These are phyloP conservation scores for Philhelius pedissequus DNA, from an alignment of 2,888 invertebrate species.

Conservation along the genomic window DNA sequence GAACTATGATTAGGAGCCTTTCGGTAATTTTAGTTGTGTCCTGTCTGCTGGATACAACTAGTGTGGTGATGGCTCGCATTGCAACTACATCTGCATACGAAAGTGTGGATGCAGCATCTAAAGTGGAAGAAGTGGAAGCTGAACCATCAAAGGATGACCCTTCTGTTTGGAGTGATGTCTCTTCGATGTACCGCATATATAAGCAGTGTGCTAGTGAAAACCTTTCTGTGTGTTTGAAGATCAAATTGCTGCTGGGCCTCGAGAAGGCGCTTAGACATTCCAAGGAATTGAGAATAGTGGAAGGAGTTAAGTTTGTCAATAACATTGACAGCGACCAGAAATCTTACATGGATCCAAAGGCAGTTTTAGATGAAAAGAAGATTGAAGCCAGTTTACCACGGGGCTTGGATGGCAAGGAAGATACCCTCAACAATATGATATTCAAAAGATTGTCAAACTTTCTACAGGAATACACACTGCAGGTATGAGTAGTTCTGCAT, in stretches of 20 bases:
- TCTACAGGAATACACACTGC: constrained; percentile 88
- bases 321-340: constrained; percentile 77
- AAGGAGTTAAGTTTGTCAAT: constrained; percentile 88
- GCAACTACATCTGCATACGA: constrained; percentile 28
- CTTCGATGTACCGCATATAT: constrained; percentile 88
- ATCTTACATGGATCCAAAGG: constrained; percentile 56
- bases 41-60: constrained; percentile 24
- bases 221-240: constrained; percentile 86
- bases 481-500: constrained; percentile 80
- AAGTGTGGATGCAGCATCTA: constrained; percentile 28
- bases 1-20: constrained; percentile 39
- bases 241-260: constrained; percentile 88
- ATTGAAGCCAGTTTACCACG: constrained; percentile 87
- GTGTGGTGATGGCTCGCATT: constrained; percentile 57
- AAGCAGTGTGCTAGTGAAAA: constrained; percentile 88
- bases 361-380: constrained; percentile 80
- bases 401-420: constrained; percentile 85
- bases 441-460: constrained; percentile 86
- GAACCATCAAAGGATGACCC: constrained; percentile 55
- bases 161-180: constrained; percentile 81
- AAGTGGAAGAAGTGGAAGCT: constrained; percentile 10
- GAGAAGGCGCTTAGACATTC: constrained; percentile 85
- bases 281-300: constrained; percentile 84
- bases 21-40: constrained; percentile 23
- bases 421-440: constrained; percentile 87